Conservation (phyloP, 2,113 vertebrate species). For the Stigmatopora nigra region DNA sequence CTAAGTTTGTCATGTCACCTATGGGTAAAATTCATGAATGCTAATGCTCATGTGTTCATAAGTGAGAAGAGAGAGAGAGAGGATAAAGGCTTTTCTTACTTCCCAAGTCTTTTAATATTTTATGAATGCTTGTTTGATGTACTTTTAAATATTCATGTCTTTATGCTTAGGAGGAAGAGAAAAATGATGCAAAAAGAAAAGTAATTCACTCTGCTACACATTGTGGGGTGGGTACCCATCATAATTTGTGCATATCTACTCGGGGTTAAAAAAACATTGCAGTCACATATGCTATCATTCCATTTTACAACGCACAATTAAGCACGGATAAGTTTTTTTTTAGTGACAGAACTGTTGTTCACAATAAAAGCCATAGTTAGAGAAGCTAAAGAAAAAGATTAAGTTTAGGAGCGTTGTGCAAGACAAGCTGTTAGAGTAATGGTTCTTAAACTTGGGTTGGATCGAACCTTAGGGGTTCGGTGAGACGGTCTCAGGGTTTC, state of each 20-base stretch:
- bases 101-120: constrained; percentile 68
- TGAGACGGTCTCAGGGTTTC: no score
- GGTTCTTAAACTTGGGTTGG: no score
- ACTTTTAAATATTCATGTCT: constrained; percentile 71
- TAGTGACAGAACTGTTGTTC: constrained; percentile 39
- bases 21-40: constrained; percentile 40
- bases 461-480: no score
- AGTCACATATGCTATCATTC: constrained; percentile 14
- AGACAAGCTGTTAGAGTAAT: constrained; percentile 42
- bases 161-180: constrained; percentile 62
- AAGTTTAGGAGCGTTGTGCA: constrained; percentile 32
- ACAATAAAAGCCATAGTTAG: constrained; percentile 33
- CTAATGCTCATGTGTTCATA: constrained; percentile 19
- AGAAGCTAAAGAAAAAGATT: constrained; percentile 51
- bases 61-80: constrained; percentile 3
- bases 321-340: constrained; percentile 37
- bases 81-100: constrained; percentile 67
- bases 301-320: constrained; percentile 42
- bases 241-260: constrained; percentile 15
- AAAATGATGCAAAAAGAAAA: constrained; percentile 58
- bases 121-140: constrained; percentile 71
- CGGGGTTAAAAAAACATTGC: constrained; percentile 14
- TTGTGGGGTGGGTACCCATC: constrained; percentile 15
- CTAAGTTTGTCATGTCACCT: constrained; percentile 22
- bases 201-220: constrained; percentile 31